Conservation (phyloP, 2,888 invertebrate species). For the Andricus curvator region DNA sequence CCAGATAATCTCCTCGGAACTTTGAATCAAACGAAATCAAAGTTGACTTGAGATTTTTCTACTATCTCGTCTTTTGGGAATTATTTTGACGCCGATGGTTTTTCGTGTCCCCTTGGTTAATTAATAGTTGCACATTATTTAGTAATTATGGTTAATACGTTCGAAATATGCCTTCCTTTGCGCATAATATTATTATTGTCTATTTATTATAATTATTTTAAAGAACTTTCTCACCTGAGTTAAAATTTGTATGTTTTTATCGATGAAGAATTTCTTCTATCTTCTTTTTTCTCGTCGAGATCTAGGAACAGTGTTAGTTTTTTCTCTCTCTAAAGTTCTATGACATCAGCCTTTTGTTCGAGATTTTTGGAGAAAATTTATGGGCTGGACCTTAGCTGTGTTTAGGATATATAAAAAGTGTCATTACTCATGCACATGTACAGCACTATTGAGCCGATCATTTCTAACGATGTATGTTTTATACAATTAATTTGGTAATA, state of each 20-base stretch:
- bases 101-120: not conserved
- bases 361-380: constrained; percentile 52
- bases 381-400: constrained; percentile 73
- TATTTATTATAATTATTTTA: constrained; percentile 36
- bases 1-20: not conserved
- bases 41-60: not conserved
- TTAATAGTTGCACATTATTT: constrained; percentile 33
- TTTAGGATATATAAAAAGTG: constrained; percentile 66
- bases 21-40: not conserved
- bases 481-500: constrained; percentile 76
- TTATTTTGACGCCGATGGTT: not conserved
- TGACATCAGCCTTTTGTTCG: constrained; percentile 41
- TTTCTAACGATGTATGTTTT: constrained; percentile 75
- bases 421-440: constrained; percentile 70
- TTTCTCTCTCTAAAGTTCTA: not conserved
- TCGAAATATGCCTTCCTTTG: not conserved
- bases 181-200: constrained; percentile 20
- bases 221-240: constrained; percentile 4
- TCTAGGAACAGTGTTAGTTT: not conserved
- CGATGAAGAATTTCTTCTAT: not conserved
- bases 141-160: constrained; percentile 17
- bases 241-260: constrained; percentile 30
- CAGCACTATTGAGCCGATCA: constrained; percentile 66
- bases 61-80: not conserved
- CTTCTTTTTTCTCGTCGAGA: not conserved